These are phyloP conservation scores for Picus viridis DNA, from an alignment of 2,797 vertebrate species.

Conservation along the genomic window DNA sequence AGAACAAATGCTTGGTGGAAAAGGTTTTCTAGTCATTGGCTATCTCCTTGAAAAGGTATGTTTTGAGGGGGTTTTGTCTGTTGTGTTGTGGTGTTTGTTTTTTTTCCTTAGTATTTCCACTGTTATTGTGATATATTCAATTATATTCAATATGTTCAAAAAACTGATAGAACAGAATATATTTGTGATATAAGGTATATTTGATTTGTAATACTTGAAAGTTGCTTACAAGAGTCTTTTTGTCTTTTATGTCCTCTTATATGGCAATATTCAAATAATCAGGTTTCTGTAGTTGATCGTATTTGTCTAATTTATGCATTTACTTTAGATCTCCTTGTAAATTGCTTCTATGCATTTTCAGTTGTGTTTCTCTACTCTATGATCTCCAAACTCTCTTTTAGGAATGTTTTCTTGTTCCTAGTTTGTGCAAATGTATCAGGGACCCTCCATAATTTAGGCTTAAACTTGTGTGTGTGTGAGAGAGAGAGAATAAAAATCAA, in stretches of 20 bases:
- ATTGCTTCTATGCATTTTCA: neutral
- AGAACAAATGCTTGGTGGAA: conserved; percentile 90
- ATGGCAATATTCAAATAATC: neutral
- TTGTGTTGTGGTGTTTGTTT: neutral
- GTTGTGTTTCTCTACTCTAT: neutral
- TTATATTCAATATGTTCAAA: neutral
- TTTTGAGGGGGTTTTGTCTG: neutral
- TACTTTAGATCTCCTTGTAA: neutral
- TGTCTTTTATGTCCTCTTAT: neutral
- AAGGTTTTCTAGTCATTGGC: conserved; percentile 89
- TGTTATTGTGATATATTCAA: neutral
- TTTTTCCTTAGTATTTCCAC: neutral
- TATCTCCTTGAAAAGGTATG: conserved; percentile 89
- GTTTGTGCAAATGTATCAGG: neutral
- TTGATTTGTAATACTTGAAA: neutral
- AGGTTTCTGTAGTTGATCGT: neutral
- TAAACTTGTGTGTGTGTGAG: neutral
- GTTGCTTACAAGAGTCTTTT: neutral
- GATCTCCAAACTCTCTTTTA: neutral
- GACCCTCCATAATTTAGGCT: neutral
- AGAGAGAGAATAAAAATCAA: neutral
- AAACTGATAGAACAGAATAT: neutral
- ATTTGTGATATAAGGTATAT: neutral
- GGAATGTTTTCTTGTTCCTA: neutral
- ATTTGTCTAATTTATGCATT: neutral